These are phyloP conservation scores for Drosophila colorata DNA, from an alignment of 2,888 invertebrate species.

Conservation along the genomic window DNA sequence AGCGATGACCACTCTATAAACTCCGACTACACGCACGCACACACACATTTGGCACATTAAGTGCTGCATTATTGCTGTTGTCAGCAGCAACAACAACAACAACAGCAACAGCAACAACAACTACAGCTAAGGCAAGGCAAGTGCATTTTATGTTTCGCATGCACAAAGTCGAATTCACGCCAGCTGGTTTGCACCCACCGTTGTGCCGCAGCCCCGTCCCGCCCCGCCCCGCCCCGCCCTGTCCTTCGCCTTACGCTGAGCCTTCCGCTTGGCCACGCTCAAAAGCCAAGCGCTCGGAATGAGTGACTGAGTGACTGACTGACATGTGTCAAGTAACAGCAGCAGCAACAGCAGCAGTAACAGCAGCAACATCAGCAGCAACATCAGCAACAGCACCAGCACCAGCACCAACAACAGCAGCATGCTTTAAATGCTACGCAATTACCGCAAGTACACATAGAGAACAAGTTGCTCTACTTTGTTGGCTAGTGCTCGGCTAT, in stretches of 20 bases:
- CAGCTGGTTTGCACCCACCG: constrained; percentile 29
- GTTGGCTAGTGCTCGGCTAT: constrained; percentile 25
- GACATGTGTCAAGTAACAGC: constrained; percentile 78
- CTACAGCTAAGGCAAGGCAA: constrained; percentile 20
- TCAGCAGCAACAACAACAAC: constrained; percentile 40
- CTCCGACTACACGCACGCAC: neutral
- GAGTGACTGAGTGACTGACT: constrained; percentile 67
- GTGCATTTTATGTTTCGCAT: constrained; percentile 55
- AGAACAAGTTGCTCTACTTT: constrained; percentile 22
- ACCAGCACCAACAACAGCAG: constrained; percentile 26
- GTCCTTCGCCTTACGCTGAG: constrained; percentile 11
- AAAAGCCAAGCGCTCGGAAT: constrained; percentile 50
- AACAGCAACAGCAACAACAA: constrained; percentile 37
- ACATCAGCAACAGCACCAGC: constrained; percentile 41
- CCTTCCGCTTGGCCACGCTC: constrained; percentile 51
- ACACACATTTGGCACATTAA: constrained; percentile 53
- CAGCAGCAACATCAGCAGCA: constrained; percentile 30
- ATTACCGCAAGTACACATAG: constrained; percentile 71
- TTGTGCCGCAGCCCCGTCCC: constrained; percentile 3
- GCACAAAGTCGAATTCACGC: constrained; percentile 52
- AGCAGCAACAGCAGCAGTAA: constrained; percentile 55
- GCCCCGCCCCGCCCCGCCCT: neutral
- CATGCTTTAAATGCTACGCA: constrained; percentile 74
- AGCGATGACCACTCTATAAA: constrained; percentile 52
- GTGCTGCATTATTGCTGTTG: constrained; percentile 64